Conservation (phyloP, 2,113 vertebrate species). For the Gobius niger region DNA sequence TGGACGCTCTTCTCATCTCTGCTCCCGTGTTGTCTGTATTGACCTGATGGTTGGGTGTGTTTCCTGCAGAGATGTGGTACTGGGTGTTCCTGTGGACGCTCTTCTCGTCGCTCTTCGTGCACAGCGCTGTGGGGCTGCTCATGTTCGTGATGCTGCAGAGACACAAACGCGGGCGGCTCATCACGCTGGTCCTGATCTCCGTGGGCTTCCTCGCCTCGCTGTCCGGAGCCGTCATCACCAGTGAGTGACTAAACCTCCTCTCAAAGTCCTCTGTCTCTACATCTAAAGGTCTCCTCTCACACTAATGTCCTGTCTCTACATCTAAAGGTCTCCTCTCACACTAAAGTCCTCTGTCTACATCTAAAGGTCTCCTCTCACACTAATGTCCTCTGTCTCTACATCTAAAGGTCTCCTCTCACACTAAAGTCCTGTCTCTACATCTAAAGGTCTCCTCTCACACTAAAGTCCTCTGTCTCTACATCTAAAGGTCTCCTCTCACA, state of each 20-base stretch:
- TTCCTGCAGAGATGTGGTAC: constrained; percentile 97
- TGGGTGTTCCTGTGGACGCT: constrained; percentile 99
- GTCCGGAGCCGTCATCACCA: constrained; percentile 94
- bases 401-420: too few relatives aligned
- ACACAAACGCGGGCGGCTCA: constrained; percentile 90
- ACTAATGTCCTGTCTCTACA: too few relatives aligned
- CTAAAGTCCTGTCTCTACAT: too few relatives aligned
- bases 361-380: too few relatives aligned
- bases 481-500: too few relatives aligned
- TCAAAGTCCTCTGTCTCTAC: not conserved
- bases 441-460: too few relatives aligned
- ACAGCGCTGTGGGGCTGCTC: constrained; percentile 88
- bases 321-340: too few relatives aligned
- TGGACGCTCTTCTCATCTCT: constrained; percentile 76
- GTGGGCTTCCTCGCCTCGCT: constrained; percentile 92
- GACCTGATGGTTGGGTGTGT: not conserved
- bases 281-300: too few relatives aligned
- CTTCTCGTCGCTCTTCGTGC: constrained; percentile 96
- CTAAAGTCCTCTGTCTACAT: too few relatives aligned
- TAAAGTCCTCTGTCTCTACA: too few relatives aligned
- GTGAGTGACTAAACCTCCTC: constrained; percentile 79
- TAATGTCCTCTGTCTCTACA: too few relatives aligned
- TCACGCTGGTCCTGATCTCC: constrained; percentile 92
- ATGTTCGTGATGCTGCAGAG: constrained; percentile 97
- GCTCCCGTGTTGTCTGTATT: not conserved